phyloP scores from a whole-genome alignment of 1,140 invertebrate genomes.

The Drosophila sproati region DNA sequence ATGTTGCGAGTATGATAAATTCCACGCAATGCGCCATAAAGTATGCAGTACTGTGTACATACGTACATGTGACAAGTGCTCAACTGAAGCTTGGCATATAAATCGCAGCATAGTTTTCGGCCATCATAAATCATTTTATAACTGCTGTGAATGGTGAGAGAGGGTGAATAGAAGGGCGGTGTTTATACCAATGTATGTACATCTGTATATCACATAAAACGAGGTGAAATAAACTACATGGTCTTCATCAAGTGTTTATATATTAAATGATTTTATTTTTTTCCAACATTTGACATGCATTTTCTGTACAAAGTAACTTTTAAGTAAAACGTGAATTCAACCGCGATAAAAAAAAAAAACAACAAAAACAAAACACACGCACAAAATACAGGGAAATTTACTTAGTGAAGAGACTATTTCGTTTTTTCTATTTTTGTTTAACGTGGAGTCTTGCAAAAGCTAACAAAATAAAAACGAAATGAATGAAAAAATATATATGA shows the following conservation, averaged over 20 bases:
- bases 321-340: conserved; percentile 72
- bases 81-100: conserved; percentile 49
- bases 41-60: conserved; percentile 20
- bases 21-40: conserved; percentile 51
- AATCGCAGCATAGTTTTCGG: conserved; percentile 48
- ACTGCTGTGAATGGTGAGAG: conserved; percentile 8
- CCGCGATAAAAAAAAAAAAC: conserved; percentile 73
- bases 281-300: conserved; percentile 78
- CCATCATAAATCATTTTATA: conserved; percentile 38
- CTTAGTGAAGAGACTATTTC: conserved; percentile 4
- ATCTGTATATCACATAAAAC: background rate
- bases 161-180: background rate
- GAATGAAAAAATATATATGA: background rate
- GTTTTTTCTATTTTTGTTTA: background rate
- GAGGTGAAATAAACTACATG: background rate
- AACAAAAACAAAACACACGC: conserved; percentile 54
- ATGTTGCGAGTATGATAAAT: conserved; percentile 33
- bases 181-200: background rate
- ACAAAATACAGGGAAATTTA: conserved; percentile 22
- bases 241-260: conserved; percentile 9
- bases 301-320: conserved; percentile 74
- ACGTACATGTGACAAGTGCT: conserved; percentile 36
- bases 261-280: conserved; percentile 57
- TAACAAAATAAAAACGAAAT: conserved; percentile 1
- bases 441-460: conserved; percentile 13